Evolutionary conservation across 2,113 vertebrate genomes (phyloP).

Genomic region (Potamarius usumacintae): DNA sequence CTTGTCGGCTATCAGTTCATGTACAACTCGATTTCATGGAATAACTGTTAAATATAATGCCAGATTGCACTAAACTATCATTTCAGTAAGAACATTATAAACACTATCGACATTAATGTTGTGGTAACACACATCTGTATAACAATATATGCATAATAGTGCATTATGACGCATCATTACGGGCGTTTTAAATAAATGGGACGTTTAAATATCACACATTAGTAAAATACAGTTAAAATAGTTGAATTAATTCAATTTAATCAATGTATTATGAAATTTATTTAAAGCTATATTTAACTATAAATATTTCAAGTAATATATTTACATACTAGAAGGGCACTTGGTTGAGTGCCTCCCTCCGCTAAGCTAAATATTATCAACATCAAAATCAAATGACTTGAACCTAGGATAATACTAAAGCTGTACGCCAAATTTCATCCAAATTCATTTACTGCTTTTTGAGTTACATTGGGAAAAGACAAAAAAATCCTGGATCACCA

Average conservation of each 20-base stretch:
- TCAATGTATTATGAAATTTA: background rate
- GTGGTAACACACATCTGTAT: background rate
- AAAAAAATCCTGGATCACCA: too few species aligned
- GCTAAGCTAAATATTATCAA: too few species aligned
- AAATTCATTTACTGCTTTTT: too few species aligned
- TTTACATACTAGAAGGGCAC: background rate
- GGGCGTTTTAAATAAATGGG: background rate
- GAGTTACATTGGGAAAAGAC: too few species aligned
- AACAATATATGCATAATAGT: background rate
- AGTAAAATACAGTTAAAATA: background rate
- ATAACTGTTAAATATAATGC: background rate
- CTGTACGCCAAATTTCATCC: too few species aligned
- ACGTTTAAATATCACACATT: background rate
- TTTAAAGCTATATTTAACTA: background rate
- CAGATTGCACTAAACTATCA: background rate
- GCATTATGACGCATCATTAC: background rate
- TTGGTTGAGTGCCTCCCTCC: too few species aligned
- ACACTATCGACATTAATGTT: background rate
- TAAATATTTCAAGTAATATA: background rate
- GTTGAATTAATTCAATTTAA: background rate
- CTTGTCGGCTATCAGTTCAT: too few species aligned
- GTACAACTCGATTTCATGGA: too few species aligned
- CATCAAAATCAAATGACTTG: too few species aligned
- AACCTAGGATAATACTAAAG: too few species aligned
- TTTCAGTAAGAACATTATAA: background rate